phyloP scores from a whole-genome alignment of 2,797 vertebrate species.

The Glossophaga mutica region DNA sequence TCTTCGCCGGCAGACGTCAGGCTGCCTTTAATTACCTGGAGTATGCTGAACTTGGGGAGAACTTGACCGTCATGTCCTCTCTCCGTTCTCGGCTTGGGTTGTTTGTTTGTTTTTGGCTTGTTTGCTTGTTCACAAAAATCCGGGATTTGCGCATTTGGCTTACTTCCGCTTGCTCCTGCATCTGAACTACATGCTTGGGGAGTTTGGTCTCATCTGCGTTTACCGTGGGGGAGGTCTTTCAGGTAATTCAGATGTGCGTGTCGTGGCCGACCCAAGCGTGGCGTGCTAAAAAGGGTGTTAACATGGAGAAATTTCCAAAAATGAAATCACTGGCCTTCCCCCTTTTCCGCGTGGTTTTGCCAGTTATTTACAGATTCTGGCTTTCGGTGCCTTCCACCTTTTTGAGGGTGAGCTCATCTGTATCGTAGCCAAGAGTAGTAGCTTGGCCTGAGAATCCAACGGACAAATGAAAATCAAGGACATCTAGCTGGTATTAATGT shows the following conservation, averaged over 20 bases:
- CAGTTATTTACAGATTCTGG: constrained; percentile 8
- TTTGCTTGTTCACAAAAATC: not conserved
- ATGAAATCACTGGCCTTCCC: not conserved
- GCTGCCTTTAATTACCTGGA: not conserved
- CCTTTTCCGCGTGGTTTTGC: not conserved
- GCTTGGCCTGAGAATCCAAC: not conserved
- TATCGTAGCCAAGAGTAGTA: not conserved
- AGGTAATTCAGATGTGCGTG: not conserved
- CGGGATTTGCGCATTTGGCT: not conserved
- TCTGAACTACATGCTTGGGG: not conserved
- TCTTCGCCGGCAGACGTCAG: not conserved
- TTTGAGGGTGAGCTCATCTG: not conserved
- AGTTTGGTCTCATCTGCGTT: not conserved
- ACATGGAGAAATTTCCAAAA: not conserved
- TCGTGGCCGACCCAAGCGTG: not conserved
- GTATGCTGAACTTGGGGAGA: not conserved
- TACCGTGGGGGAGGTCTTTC: not conserved
- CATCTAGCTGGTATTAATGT: not conserved
- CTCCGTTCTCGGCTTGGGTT: not conserved
- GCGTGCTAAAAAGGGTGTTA: not conserved
- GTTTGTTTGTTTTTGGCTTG: not conserved
- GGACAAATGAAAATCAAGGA: not conserved
- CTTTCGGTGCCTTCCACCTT: not conserved
- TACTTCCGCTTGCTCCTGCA: not conserved
- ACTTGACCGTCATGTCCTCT: not conserved